These are phyloP conservation scores for Ceratina japonica DNA, from an alignment of 1,140 invertebrate species.

Conservation along the genomic window DNA sequence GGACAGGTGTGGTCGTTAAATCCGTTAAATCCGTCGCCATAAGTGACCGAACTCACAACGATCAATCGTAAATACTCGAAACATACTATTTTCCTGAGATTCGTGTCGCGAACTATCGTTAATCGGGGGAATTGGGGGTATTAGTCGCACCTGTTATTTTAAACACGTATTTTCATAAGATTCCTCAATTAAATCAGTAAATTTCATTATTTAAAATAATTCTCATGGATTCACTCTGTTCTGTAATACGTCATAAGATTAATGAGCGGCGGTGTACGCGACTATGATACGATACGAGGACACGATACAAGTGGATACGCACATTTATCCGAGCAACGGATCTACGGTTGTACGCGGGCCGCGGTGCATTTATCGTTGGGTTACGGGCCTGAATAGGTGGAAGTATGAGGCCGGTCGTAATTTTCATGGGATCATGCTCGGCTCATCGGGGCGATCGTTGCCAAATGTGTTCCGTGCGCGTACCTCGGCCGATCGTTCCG, in stretches of 20 bases:
- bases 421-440: not conserved
- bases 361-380: not conserved
- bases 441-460: constrained; percentile 4
- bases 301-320: no score
- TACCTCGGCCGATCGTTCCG: not conserved
- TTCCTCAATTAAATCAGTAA: no score
- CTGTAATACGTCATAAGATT: no score
- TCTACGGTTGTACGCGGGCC: not conserved
- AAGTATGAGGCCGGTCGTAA: not conserved
- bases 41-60: constrained; percentile 25
- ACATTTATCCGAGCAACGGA: not conserved
- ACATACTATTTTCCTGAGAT: not conserved
- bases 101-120: no score
- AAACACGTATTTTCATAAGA: no score
- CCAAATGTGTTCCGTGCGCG: constrained; percentile 3
- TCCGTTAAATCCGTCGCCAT: constrained; percentile 49
- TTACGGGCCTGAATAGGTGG: not conserved
- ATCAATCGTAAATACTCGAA: not conserved
- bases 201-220: no score
- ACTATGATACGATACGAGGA: no score
- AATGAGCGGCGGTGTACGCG: no score
- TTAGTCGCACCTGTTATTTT: not conserved
- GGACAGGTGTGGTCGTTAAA: constrained; percentile 54
- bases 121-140: no score
- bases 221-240: no score